Evolutionary conservation across 2,888 invertebrate species (phyloP).

Genomic region (Drosophila formosana): DNA sequence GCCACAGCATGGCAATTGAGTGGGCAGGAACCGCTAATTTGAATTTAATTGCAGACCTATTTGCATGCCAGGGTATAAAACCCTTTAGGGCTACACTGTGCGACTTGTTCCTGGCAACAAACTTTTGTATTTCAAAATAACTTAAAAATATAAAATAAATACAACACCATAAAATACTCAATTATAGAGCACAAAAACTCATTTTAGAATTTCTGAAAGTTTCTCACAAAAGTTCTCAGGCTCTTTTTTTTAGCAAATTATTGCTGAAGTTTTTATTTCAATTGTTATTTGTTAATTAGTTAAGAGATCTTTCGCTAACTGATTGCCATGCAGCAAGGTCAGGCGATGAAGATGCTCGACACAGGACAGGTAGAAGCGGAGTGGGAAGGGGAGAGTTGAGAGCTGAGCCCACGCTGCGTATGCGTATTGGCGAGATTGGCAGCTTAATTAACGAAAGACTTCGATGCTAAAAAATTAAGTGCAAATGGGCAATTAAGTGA

Average conservation of each 20-base stretch:
- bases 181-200: no score
- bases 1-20: slow-evolving; percentile 46
- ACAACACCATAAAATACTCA: no score
- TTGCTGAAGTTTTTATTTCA: background rate
- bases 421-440: slow-evolving; percentile 58
- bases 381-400: background rate
- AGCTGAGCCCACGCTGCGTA: slow-evolving; percentile 69
- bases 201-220: background rate
- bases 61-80: slow-evolving; percentile 35
- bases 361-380: background rate
- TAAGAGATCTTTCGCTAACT: slow-evolving; percentile 14
- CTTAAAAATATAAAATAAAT: no score
- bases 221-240: background rate
- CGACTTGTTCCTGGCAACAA: slow-evolving; percentile 11
- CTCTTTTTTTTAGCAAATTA: background rate
- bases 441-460: slow-evolving; percentile 68
- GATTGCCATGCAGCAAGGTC: slow-evolving; percentile 47
- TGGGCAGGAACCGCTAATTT: slow-evolving; percentile 72
- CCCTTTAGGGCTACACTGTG: slow-evolving; percentile 10
- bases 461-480: slow-evolving; percentile 72
- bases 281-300: slow-evolving; percentile 23
- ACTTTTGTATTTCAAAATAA: no score
- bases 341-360: slow-evolving; percentile 6
- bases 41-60: slow-evolving; percentile 67
- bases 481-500: slow-evolving; percentile 77